Percentiles rank a stretch among this genome's conserved stretches.
Evolutionary conservation across 2,888 invertebrate species (phyloP).

Genomic region (Mantis religiosa): DNA sequence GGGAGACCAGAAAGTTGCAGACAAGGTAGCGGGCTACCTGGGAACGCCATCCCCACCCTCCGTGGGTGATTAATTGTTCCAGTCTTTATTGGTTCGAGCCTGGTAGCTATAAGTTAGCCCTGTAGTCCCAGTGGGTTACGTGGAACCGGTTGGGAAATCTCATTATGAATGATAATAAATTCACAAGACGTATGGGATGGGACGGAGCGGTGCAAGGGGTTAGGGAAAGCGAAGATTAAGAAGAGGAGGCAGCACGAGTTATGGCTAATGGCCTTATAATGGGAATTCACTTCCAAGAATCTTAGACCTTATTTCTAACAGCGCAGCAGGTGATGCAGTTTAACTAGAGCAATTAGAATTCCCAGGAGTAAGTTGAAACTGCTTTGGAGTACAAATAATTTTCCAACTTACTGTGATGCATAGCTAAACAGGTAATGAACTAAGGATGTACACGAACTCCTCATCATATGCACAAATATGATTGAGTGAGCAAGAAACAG

Average conservation of each 20-base stretch:
- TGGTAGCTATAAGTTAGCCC: slow-evolving; percentile 1
- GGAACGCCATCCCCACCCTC: neutral
- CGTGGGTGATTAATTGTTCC: slow-evolving; percentile 9
- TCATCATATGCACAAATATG: too few relatives aligned
- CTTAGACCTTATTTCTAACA: neutral
- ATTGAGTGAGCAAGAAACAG: neutral
- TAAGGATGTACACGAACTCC: too few relatives aligned
- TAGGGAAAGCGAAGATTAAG: neutral
- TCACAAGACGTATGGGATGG: slow-evolving; percentile 6
- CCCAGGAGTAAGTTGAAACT: neutral
- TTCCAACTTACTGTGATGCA: neutral
- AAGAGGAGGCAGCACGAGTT: neutral
- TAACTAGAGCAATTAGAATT: neutral
- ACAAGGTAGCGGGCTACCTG: neutral
- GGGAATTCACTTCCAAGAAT: neutral
- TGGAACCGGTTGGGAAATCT: slow-evolving; percentile 2
- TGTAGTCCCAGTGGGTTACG: neutral
- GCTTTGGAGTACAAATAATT: neutral
- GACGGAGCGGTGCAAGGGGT: neutral
- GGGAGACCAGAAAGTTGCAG: neutral
- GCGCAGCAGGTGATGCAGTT: neutral
- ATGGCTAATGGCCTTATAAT: slow-evolving; percentile 2
- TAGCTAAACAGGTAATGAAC: neutral
- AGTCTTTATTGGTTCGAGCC: slow-evolving; percentile 17
- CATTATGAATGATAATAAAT: slow-evolving; percentile 12